Evolutionary conservation across 2,888 invertebrate genomes (phyloP), one percentile per base, ranked within the genome.

Genomic region (Scaptomyza caliginosa): DNA sequence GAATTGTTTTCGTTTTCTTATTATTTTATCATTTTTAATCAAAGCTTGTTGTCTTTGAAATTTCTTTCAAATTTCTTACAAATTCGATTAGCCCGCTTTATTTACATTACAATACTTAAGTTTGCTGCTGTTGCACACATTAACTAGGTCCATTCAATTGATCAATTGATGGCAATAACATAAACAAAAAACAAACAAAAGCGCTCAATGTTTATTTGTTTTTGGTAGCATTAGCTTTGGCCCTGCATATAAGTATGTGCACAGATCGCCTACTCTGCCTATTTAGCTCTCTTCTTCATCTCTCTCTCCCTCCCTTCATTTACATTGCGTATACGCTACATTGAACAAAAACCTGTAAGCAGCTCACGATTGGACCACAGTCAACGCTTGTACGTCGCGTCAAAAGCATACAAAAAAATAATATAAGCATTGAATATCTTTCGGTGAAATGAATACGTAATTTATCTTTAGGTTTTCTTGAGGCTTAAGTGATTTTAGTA

Each of bases 271-370:
- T 8, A 16, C 32, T 34, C 32, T n/a, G 11, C n/a, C n/a, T 38
- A 23, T 32, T 42, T 13, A 30, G 40, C 13, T 42, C 24, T 10
- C 23, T 39, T 7, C 43, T 19, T 36, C 19, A 34, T 28, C 26
- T 24, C 19, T 30, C 45, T 11, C 40, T 7, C 30, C 13, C 10
- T 5, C 4, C 2, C 17, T n/a, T 17, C 34, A 19, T 54, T 72
- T 67, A 63, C 73, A 60, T 68, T 75, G 59, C 77, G 66, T 75
- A 81, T 75, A 73, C 81, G 69, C 62, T 49, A 28, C 56, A 26
- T 59, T 46, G 32, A 34, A 39, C 66, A 36, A 80, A 79, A 77
- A 77, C 19, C 54, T 40, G 56, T 8, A 42, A 32, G 13, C 38
- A 39, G 23, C 26, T 23, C 26, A 43, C 28, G 32, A 21, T 7